Evolutionary conservation across 1,140 invertebrate genomes (phyloP), one percentile per base, ranked within the genome.

Genomic region (Pseudomyrmex cubaensis): DNA sequence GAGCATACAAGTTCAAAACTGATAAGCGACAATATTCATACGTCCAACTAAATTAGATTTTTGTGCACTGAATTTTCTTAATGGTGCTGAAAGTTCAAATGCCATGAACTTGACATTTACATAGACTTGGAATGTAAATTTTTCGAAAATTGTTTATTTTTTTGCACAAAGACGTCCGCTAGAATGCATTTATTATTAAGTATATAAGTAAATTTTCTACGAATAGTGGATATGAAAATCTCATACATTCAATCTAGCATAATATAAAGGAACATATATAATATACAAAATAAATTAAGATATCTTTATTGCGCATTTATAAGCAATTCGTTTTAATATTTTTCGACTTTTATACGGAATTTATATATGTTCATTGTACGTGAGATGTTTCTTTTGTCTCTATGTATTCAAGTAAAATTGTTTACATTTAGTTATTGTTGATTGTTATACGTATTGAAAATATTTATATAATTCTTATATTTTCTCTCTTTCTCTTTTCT

Each of bases 391-490:
- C 8, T 75, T 77, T 84, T 50, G 44, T 80, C 85, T 76, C 78
- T 10, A 52, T 61, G 72, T 44, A 78, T 70, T 87, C 22, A 8
- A 77, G 75, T 83, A 80, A 63, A 84, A 77, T 87, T 87, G 66
- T 86, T 90, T 87, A 87, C 63, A 83, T 80, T 89, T 90, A 89
- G 74, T 90, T 87, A 74, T 90, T 91, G 89, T 89, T 90, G 83
- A 83, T 84, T 87, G 87, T 91, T 90, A 85, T 64, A 62, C 17
- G 20, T 75, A 54, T 87, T 85, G 48, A 35, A 85, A 59, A 89
- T 87, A 86, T 90, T 90, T 89, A 74, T 35, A 35, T 83, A 73
- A 82, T 84, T 85, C 77, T 78, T 35, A 20, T 22, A 5, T 35
- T 35, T 35, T 35, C 35, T 35, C 35, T 35, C 0, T 35, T 35